Percentiles rank a stretch among this genome's conserved stretches.
These are phyloP conservation scores for Lasioglossum figueresi DNA, from an alignment of 2,888 invertebrate genomes.

Conservation along the genomic window DNA sequence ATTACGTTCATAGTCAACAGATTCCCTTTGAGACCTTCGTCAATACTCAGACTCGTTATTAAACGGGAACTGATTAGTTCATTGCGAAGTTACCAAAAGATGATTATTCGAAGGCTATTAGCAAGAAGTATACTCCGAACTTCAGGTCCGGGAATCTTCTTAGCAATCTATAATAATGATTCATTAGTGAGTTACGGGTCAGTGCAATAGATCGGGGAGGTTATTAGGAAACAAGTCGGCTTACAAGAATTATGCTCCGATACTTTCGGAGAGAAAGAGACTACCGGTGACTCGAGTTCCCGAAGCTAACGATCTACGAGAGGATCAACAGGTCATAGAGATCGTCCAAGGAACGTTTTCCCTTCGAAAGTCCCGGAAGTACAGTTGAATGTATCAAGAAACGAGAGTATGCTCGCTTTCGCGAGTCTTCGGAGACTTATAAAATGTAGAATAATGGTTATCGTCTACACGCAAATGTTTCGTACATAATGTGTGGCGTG, in stretches of 20 bases:
- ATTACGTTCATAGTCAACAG: background rate
- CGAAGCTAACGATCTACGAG: background rate
- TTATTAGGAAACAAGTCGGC: background rate
- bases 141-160: background rate
- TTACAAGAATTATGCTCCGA: background rate
- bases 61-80: background rate
- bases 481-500: background rate
- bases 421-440: slow-evolving; percentile 9
- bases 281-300: background rate
- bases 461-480: slow-evolving; percentile 4
- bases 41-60: background rate
- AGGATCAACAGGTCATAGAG: background rate
- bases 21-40: background rate
- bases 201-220: background rate
- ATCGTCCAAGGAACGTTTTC: background rate
- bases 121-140: background rate
- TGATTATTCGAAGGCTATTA: background rate
- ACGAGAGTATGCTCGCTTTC: background rate
- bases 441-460: slow-evolving; percentile 9
- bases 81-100: background rate
- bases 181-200: background rate
- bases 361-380: background rate
- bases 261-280: background rate
- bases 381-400: background rate
- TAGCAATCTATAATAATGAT: background rate